Percentiles rank a stretch among this genome's conserved stretches.
Conservation (phyloP, 2,888 invertebrate species). For the Melinaea menophilus region DNA sequence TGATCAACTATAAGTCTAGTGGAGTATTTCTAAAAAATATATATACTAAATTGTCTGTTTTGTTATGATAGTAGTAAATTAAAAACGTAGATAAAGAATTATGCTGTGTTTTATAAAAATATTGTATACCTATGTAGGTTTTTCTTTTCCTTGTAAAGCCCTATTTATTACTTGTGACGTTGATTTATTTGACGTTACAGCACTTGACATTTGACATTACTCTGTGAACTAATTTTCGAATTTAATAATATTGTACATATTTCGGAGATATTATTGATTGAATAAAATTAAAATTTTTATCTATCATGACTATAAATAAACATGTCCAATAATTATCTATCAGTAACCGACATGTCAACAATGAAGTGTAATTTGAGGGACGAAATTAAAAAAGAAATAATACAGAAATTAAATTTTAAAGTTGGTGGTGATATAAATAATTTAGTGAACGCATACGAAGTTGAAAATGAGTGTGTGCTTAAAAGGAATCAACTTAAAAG, state of each 20-base stretch:
- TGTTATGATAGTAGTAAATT: too few relatives aligned
- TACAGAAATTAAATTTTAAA: slow-evolving; percentile 62
- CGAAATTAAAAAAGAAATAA: slow-evolving; percentile 67
- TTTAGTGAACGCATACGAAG: slow-evolving; percentile 44
- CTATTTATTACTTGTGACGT: too few relatives aligned
- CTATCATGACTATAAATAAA: not conserved
- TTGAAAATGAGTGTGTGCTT: slow-evolving; percentile 51
- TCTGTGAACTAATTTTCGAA: not conserved
- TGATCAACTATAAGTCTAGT: too few relatives aligned
- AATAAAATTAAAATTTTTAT: not conserved
- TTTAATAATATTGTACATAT: not conserved
- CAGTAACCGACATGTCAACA: slow-evolving; percentile 10
- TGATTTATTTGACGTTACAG: not conserved
- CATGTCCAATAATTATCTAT: not conserved
- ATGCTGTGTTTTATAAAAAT: too few relatives aligned
- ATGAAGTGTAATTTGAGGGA: slow-evolving; percentile 43
- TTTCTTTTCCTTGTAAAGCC: too few relatives aligned
- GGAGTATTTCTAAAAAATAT: too few relatives aligned
- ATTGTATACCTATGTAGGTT: too few relatives aligned
- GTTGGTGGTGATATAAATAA: slow-evolving; percentile 64
- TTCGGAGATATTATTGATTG: not conserved
- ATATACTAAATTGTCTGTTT: too few relatives aligned
- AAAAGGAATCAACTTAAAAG: slow-evolving; percentile 51
- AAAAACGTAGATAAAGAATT: too few relatives aligned
- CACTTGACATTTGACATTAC: not conserved